These are phyloP conservation scores for Plagodis pulveraria DNA, from an alignment of 2,888 invertebrate species.

Conservation along the genomic window DNA sequence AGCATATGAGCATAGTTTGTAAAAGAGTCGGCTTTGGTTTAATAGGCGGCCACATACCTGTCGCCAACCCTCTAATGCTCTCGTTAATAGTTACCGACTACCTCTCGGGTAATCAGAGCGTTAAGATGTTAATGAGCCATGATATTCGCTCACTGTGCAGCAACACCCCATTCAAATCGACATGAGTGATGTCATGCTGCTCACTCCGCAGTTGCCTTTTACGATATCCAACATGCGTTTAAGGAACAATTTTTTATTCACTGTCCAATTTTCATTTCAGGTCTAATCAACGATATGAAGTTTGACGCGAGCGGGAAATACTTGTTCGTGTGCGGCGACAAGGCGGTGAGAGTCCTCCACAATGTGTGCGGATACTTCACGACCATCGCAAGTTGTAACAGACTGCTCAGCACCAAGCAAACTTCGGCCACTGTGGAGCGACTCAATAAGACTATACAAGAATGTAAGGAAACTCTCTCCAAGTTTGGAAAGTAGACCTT, in stretches of 20 bases:
- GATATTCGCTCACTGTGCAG: too few relatives aligned
- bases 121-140: too few relatives aligned
- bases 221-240: too few relatives aligned
- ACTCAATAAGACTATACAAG: constrained; percentile 88
- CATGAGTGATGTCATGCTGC: too few relatives aligned
- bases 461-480: constrained; percentile 78
- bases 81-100: too few relatives aligned
- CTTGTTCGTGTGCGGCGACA: constrained; percentile 90
- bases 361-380: constrained; percentile 85
- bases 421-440: constrained; percentile 92
- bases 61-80: too few relatives aligned
- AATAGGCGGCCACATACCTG: too few relatives aligned
- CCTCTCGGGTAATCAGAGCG: too few relatives aligned
- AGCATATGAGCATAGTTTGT: too few relatives aligned
- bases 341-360: constrained; percentile 90
- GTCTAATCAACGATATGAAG: constrained; percentile 86
- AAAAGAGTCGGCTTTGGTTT: too few relatives aligned
- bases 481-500: constrained; percentile 66
- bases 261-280: constrained; percentile 66
- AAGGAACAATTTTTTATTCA: neutral
- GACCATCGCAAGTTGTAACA: constrained; percentile 65
- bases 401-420: constrained; percentile 82
- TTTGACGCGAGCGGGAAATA: constrained; percentile 92
- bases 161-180: too few relatives aligned
- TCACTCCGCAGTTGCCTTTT: too few relatives aligned